Conservation (phyloP, 2,888 invertebrate genomes). For the Lasioglossum morio region DNA sequence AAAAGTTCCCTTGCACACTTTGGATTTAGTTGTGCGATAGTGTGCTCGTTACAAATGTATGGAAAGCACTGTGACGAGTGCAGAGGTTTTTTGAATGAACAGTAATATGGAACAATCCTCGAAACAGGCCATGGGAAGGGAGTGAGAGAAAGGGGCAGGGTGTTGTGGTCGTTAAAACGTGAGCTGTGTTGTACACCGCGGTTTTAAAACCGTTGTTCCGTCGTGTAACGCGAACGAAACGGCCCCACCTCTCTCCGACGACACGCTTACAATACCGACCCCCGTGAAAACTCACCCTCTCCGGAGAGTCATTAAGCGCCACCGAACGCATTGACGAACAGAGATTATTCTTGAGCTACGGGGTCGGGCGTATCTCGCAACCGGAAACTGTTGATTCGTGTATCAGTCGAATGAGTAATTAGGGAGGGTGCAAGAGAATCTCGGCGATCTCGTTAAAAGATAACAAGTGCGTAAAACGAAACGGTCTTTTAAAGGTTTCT, state of each 20-base stretch:
- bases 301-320: neutral
- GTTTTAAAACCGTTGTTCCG: constrained; percentile 33
- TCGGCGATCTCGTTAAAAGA: constrained; percentile 4
- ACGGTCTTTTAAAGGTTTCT: constrained; percentile 10
- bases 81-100: neutral
- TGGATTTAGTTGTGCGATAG: neutral
- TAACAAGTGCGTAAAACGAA: constrained; percentile 11
- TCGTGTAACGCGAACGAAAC: constrained; percentile 15
- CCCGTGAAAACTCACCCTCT: neutral
- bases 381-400: constrained; percentile 22
- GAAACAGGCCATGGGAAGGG: neutral
- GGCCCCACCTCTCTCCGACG: neutral
- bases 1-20: too few relatives aligned
- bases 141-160: neutral
- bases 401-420: constrained; percentile 4
- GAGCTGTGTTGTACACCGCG: neutral
- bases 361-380: neutral
- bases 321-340: constrained; percentile 8
- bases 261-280: neutral
- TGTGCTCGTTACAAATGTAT: neutral
- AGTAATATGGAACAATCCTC: neutral
- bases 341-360: constrained; percentile 18
- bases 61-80: neutral
- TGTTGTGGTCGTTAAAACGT: neutral
- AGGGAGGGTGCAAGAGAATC: neutral